A percentile compares a stretch with the other conserved stretches of the same genome.
Evolutionary conservation across 2,888 invertebrate genomes (phyloP).

Genomic region (Andrena bucephala): DNA sequence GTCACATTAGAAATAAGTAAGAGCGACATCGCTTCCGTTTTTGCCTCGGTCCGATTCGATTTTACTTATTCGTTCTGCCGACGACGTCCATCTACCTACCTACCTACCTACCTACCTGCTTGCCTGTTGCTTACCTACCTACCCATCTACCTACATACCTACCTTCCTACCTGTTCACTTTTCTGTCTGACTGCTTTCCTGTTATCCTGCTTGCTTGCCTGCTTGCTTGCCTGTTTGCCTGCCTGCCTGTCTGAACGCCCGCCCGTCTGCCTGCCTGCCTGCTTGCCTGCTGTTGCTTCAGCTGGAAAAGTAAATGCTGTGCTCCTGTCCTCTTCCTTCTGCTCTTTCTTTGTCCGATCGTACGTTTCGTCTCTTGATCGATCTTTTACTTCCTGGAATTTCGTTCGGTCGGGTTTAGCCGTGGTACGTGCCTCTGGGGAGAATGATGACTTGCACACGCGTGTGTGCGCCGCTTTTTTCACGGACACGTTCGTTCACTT

Average conservation of each 20-base stretch:
- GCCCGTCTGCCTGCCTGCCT: slow-evolving; percentile 22
- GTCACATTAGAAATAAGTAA: not conserved
- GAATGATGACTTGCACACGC: too few species aligned
- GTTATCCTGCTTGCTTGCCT: slow-evolving; percentile 5
- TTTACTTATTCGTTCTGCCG: slow-evolving; percentile 12
- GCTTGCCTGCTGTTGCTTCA: slow-evolving; percentile 59
- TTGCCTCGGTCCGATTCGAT: not conserved
- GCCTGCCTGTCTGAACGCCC: not conserved
- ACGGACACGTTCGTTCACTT: too few species aligned
- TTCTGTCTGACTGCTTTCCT: not conserved
- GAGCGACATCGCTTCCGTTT: not conserved
- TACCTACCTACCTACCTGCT: slow-evolving; percentile 32
- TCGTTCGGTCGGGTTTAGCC: too few species aligned
- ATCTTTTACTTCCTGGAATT: not conserved
- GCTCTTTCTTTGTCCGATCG: not conserved
- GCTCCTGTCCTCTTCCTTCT: slow-evolving; percentile 16
- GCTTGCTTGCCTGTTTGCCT: slow-evolving; percentile 8
- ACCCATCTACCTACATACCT: slow-evolving; percentile 27
- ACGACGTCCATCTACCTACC: slow-evolving; percentile 10
- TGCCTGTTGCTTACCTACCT: slow-evolving; percentile 24
- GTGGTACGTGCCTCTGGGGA: too few species aligned
- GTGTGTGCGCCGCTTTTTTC: too few species aligned
- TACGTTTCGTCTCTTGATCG: not conserved
- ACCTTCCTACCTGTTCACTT: slow-evolving; percentile 18
- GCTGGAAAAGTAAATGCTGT: slow-evolving; percentile 35